These are phyloP conservation scores for Actinia equina DNA, from an alignment of 64 coral and sea anemone genomes.

Conservation along the genomic window DNA sequence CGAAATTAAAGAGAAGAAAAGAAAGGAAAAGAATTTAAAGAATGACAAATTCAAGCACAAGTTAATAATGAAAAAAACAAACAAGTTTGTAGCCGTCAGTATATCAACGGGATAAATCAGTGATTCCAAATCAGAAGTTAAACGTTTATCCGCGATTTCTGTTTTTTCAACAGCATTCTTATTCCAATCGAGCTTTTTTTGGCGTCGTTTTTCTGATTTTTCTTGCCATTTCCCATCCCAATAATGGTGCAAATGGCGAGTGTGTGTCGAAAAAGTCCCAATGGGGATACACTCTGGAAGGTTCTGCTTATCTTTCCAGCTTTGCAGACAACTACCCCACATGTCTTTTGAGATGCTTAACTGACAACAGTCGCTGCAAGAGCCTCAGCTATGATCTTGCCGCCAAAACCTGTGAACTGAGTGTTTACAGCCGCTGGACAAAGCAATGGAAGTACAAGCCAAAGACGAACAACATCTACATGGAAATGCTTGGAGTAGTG, in stretches of 20 bases:
- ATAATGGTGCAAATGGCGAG: neutral
- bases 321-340: slow-evolving; percentile 4
- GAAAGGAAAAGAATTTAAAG: too few relatives aligned
- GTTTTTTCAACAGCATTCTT: too few relatives aligned
- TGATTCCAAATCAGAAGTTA: too few relatives aligned
- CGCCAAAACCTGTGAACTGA: slow-evolving; percentile 7
- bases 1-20: too few relatives aligned
- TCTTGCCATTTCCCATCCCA: neutral
- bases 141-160: too few relatives aligned
- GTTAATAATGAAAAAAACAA: too few relatives aligned
- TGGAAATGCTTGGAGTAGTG: slow-evolving; percentile 4
- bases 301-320: neutral
- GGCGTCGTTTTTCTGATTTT: neutral
- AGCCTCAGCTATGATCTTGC: slow-evolving; percentile 18
- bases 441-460: neutral
- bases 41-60: too few relatives aligned
- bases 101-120: too few relatives aligned
- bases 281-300: neutral
- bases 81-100: too few relatives aligned
- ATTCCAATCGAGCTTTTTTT: neutral
- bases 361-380: neutral
- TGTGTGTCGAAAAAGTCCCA: neutral
- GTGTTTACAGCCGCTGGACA: neutral
- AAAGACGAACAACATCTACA: slow-evolving; percentile 11
- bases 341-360: neutral